These are phyloP conservation scores for Eulemur coronatus DNA, from an alignment of 2,797 vertebrate genomes.

Conservation along the genomic window DNA sequence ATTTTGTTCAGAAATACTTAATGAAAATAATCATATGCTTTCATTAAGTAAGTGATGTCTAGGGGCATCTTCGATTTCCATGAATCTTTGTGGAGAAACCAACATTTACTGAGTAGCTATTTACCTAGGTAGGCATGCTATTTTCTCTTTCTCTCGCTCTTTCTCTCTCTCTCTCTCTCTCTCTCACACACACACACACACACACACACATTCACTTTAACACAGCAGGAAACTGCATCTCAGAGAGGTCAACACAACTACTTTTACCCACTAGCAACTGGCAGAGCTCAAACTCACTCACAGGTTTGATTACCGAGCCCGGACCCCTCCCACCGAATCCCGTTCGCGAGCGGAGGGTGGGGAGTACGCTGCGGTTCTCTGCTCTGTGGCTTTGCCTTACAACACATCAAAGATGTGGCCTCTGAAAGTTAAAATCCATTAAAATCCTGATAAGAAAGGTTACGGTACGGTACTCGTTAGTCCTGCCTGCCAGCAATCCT, in stretches of 20 bases:
- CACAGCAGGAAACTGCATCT: neutral
- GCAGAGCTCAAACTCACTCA: neutral
- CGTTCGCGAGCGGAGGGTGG: neutral
- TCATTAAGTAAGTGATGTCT: neutral
- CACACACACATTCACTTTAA: neutral
- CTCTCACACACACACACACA: no score
- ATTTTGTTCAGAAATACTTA: neutral
- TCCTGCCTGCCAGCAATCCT: accelerated
- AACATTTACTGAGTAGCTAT: accelerated
- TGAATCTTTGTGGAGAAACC: neutral
- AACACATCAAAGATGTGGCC: neutral
- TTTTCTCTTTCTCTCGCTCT: neutral
- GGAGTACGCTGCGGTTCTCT: accelerated
- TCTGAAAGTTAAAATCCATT: neutral
- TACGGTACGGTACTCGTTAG: neutral
- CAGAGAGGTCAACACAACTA: neutral
- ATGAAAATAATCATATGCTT: neutral
- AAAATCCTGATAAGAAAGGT: neutral
- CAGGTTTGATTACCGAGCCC: neutral
- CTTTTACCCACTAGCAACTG: neutral
- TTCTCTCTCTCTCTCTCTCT: no score
- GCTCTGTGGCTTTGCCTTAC: neutral
- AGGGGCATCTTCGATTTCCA: neutral
- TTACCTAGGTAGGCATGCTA: neutral
- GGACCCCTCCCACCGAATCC: accelerated